A percentile compares a stretch with the other conserved stretches of the same genome.
These are phyloP conservation scores for Cephalotes varians DNA, from an alignment of 2,888 invertebrate genomes.

Conservation along the genomic window DNA sequence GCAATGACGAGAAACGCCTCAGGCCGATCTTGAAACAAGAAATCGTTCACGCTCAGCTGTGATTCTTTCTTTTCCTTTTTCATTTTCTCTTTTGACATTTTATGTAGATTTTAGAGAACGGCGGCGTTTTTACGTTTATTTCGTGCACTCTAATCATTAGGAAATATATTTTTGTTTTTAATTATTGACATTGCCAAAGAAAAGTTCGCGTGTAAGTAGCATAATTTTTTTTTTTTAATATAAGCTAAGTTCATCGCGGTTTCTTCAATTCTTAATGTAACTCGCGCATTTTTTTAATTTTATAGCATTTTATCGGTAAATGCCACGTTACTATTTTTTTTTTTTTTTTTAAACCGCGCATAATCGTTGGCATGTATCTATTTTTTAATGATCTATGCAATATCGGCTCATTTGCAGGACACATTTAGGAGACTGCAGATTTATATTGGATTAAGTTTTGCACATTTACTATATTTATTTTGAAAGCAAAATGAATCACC, in stretches of 20 bases:
- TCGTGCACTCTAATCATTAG: constrained; percentile 3
- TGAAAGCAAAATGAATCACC: neutral
- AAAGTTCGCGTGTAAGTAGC: neutral
- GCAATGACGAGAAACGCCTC: neutral
- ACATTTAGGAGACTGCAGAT: neutral
- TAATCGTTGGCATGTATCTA: constrained; percentile 30
- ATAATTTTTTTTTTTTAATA: constrained; percentile 11
- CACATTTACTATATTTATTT: constrained; percentile 22
- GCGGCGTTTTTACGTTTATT: constrained; percentile 36
- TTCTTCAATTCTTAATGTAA: neutral
- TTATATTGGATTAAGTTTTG: constrained; percentile 28
- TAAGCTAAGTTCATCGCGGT: neutral
- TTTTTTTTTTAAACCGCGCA: neutral
- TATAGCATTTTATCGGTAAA: constrained; percentile 29
- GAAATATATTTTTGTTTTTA: constrained; percentile 3
- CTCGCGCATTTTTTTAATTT: constrained; percentile 21
- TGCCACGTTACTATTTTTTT: neutral
- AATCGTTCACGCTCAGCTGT: neutral
- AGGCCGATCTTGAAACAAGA: constrained; percentile 38
- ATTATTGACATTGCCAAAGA: neutral
- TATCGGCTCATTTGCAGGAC: neutral
- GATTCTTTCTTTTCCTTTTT: neutral
- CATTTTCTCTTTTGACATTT: constrained; percentile 15
- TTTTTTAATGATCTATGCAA: constrained; percentile 21
- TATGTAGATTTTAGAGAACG: constrained; percentile 21